Evolutionary conservation across 2,113 vertebrate genomes (phyloP).

Genomic region (Rafetus swinhoei): DNA sequence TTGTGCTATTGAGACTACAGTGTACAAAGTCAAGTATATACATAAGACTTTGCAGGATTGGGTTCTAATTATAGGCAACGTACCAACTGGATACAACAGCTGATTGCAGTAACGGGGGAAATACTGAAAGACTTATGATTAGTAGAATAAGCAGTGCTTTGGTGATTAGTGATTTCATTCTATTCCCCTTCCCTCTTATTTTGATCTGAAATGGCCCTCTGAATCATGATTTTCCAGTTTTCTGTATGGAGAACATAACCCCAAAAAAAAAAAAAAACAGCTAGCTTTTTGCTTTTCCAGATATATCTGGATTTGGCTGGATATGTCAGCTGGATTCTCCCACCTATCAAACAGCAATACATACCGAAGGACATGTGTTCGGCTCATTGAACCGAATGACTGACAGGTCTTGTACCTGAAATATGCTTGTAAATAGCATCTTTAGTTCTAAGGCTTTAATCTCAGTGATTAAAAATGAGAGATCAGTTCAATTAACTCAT

Average conservation of each 20-base stretch:
- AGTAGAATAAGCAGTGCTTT: not conserved
- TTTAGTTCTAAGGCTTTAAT: not conserved
- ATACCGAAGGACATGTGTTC: no score
- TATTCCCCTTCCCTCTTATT: not conserved
- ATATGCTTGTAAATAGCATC: constrained; percentile 61
- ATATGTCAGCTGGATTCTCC: constrained; percentile 19
- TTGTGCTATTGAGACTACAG: not conserved
- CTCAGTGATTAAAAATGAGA: not conserved
- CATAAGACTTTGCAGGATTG: not conserved
- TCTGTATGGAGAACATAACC: constrained; percentile 34
- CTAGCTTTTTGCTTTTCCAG: not conserved
- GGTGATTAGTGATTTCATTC: not conserved
- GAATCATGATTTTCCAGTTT: not conserved
- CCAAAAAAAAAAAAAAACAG: constrained; percentile 8
- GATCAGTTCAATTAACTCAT: not conserved
- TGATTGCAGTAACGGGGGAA: not conserved
- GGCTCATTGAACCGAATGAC: not conserved
- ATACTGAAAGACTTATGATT: not conserved
- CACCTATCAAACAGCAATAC: constrained; percentile 68
- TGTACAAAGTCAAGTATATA: not conserved
- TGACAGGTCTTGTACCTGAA: constrained; percentile 68
- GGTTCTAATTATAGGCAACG: not conserved
- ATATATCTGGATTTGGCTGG: constrained; percentile 52
- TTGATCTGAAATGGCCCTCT: constrained; percentile 7
- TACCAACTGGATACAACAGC: not conserved